Evolutionary conservation across 1,140 invertebrate genomes (phyloP).

Genomic region (Rhagoletis zephyria): DNA sequence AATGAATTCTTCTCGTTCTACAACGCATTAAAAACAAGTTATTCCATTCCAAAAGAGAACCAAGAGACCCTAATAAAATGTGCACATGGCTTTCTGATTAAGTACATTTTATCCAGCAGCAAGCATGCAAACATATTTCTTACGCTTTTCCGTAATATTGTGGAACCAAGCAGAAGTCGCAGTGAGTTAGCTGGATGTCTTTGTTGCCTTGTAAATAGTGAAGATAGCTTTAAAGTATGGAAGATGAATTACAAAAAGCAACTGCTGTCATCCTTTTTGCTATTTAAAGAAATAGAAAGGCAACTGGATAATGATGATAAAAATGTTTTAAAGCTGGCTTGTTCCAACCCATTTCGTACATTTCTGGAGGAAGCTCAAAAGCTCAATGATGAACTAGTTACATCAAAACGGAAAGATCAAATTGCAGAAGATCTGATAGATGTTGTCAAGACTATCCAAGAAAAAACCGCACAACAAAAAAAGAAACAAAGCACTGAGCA

Average conservation of each 20-base stretch:
- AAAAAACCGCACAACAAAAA: constrained; percentile 68
- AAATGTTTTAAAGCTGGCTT: constrained; percentile 59
- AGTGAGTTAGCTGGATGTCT: constrained; percentile 68
- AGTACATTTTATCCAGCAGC: constrained; percentile 64
- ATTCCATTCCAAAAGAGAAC: constrained; percentile 67
- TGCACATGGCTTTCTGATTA: constrained; percentile 62
- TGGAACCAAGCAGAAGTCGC: constrained; percentile 50
- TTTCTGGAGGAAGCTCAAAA: constrained; percentile 61
- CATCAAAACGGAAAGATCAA: constrained; percentile 60
- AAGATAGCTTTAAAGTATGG: constrained; percentile 76
- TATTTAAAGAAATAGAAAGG: constrained; percentile 63
- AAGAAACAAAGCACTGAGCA: constrained; percentile 66
- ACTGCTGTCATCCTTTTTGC: constrained; percentile 66
- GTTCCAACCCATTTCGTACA: constrained; percentile 60
- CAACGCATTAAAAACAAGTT: constrained; percentile 71
- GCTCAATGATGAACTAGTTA: constrained; percentile 62
- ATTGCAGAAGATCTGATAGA: constrained; percentile 53
- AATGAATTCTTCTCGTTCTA: constrained; percentile 72
- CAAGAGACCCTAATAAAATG: constrained; percentile 74
- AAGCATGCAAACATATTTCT: constrained; percentile 68
- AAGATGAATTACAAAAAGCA: constrained; percentile 76
- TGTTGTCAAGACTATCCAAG: constrained; percentile 58
- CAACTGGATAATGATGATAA: constrained; percentile 58
- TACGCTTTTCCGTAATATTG: constrained; percentile 64
- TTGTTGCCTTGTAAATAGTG: constrained; percentile 74